Conservation (phyloP, 2,888 invertebrate genomes). For the Helicoverpa assulta region DNA sequence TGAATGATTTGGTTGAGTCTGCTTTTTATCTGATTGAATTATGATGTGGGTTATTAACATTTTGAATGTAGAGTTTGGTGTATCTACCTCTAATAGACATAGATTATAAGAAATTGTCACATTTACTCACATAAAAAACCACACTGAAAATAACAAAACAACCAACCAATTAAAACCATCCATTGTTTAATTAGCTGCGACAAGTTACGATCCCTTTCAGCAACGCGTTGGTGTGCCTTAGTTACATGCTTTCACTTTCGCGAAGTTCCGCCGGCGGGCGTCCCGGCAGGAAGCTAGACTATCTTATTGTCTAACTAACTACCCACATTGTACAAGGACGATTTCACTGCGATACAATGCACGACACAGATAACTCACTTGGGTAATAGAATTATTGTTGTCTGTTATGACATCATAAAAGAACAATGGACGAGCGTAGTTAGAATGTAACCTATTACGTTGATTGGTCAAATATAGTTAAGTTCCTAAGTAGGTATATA, state of each 20-base stretch:
- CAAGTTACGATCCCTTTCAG: constrained; percentile 45
- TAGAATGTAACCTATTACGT: constrained; percentile 31
- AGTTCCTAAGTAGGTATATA: neutral
- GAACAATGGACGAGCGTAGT: constrained; percentile 67
- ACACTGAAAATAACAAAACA: neutral
- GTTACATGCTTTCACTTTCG: constrained; percentile 83
- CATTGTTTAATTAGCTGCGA: constrained; percentile 25
- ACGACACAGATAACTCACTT: constrained; percentile 68
- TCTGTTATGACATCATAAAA: constrained; percentile 74
- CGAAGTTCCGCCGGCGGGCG: constrained; percentile 72
- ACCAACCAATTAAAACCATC: neutral
- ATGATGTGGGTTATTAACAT: no score
- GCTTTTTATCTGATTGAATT: no score
- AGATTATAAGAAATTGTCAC: no score
- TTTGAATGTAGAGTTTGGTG: no score
- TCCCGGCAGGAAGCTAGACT: constrained; percentile 75
- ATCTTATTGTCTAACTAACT: constrained; percentile 77
- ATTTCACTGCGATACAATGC: constrained; percentile 78
- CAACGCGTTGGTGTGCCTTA: constrained; percentile 40
- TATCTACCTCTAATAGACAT: no score
- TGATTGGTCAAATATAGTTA: constrained; percentile 32
- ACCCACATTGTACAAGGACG: constrained; percentile 81
- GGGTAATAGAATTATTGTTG: constrained; percentile 68
- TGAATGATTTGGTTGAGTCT: no score
- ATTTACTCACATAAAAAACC: no score